Base-by-base conservation (phyloP, 2,888 invertebrate genomes). In the Cartodere bifasciata region DNA sequence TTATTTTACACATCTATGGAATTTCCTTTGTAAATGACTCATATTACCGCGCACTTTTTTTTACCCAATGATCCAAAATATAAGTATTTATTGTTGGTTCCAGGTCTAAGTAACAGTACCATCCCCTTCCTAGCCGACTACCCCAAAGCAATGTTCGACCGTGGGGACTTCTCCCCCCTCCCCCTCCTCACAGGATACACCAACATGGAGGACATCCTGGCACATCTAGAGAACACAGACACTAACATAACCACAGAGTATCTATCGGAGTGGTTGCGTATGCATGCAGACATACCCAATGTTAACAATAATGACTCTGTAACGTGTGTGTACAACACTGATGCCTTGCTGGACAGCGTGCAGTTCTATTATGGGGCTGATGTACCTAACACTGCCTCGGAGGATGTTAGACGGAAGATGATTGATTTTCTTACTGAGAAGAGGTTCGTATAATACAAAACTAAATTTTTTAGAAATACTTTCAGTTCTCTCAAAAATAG, bases 141-240 rank as follows among this genome's bases (percentile, higher is more conserved):
- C 29, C 84, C 84, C 0, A 68, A 64, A 36, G 67, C 63, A 41
- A 56, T 72, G 29, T 71, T 81, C 35, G 68, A 70, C 40, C 64
- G 62, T 30, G 77, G 73, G 6, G 65, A 66, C 16, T 72, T 72
- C 39, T 66, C 71, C 34, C 71, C 76, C 31, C 75, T 84, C 1
- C 83, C 85, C 0, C 48, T 84, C 9, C 55, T 86, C 43, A 69
- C 74, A n/a, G 55, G 55, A 7, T 84, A 74, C 44, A 84, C 85
- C 0, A 75, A 79, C 43, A 85, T 84, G 76, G 86, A 86, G 58
- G 80, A 82, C 44, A 78, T 76, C 4, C 53, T 84, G 2, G 64
- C 73, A n/a, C n/a, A n/a, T 11, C 55, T 63, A 28, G 62, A 62
- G n/a, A 53, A 70, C 13, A 63, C 71, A 23, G 70, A 70, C 28